Conservation (phyloP, 2,888 invertebrate species). For the Rhingia rostrata region DNA sequence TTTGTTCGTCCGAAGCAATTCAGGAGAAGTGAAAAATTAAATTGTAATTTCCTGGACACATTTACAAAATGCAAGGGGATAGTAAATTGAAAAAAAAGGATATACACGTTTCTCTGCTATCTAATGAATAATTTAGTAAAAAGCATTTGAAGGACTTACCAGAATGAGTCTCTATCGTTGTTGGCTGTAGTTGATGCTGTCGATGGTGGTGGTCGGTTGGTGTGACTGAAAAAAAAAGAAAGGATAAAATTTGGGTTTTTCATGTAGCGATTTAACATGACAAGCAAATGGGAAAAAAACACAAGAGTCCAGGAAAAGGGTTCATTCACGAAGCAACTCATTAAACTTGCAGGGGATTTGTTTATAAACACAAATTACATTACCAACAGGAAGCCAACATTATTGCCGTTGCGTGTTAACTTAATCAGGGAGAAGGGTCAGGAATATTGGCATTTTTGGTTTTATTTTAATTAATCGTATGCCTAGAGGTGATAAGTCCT, state of each 20-base stretch:
- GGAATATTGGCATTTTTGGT: not conserved
- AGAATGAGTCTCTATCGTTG: conserved; percentile 67
- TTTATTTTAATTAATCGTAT: not conserved
- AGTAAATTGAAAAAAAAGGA: conserved; percentile 64
- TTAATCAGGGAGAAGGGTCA: not conserved
- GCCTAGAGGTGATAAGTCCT: too few relatives aligned
- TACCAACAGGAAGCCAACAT: not conserved
- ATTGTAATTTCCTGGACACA: conserved; percentile 66
- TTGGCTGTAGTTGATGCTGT: conserved; percentile 54
- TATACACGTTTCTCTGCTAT: conserved; percentile 40
- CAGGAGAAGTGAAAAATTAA: conserved; percentile 70
- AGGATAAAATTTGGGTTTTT: conserved; percentile 6
- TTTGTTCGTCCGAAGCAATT: conserved; percentile 58
- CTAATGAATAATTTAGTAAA: conserved; percentile 66
- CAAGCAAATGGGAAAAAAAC: not conserved
- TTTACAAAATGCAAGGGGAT: conserved; percentile 19
- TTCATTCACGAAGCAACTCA: conserved; percentile 15
- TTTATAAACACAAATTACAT: conserved; percentile 7
- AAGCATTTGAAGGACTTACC: conserved; percentile 57
- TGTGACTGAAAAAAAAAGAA: conserved; percentile 44
- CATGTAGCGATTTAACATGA: not conserved
- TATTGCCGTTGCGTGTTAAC: not conserved
- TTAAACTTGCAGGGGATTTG: conserved; percentile 13
- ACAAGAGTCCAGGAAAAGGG: conserved; percentile 9
- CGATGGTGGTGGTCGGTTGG: conserved; percentile 52